A percentile compares a stretch with the other conserved stretches of the same genome.
Evolutionary conservation across 2,888 invertebrate species (phyloP).

Genomic region (Sarcophaga subvicina): DNA sequence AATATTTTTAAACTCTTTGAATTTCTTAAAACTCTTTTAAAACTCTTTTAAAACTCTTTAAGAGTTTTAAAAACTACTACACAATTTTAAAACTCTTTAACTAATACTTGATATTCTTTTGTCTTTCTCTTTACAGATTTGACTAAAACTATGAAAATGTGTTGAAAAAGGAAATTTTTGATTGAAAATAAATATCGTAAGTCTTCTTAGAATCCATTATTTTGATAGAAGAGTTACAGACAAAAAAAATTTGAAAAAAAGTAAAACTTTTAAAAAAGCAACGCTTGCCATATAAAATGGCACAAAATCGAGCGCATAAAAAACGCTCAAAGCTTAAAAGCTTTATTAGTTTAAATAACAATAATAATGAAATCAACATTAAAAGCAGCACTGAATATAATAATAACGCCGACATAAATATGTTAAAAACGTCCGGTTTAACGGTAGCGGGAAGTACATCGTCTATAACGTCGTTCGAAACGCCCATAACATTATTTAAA

Average conservation of each 20-base stretch:
- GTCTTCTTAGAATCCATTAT: neutral
- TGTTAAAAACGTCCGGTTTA: slow-evolving; percentile 40
- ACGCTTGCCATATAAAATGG: slow-evolving; percentile 77
- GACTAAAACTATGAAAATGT: slow-evolving; percentile 32
- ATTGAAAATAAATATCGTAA: neutral
- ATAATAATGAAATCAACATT: neutral
- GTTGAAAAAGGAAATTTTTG: slow-evolving; percentile 17
- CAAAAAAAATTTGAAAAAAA: neutral
- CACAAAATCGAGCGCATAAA: slow-evolving; percentile 74
- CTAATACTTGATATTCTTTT: neutral
- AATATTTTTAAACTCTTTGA: no score
- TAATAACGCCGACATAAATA: slow-evolving; percentile 40
- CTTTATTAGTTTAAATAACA: slow-evolving; percentile 17
- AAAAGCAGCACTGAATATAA: slow-evolving; percentile 5
- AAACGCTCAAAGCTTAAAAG: slow-evolving; percentile 69
- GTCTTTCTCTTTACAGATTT: slow-evolving; percentile 3
- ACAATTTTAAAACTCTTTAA: neutral
- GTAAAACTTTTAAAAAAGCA: slow-evolving; percentile 44
- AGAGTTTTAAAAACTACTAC: neutral
- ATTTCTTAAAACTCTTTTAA: no score
- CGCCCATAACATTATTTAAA: neutral
- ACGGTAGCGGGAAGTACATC: slow-evolving; percentile 26
- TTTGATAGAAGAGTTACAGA: neutral
- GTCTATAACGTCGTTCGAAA: no score
- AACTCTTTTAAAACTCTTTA: no score